Conservation (phyloP, 2,113 vertebrate genomes). For the Pangasianodon gigas region DNA sequence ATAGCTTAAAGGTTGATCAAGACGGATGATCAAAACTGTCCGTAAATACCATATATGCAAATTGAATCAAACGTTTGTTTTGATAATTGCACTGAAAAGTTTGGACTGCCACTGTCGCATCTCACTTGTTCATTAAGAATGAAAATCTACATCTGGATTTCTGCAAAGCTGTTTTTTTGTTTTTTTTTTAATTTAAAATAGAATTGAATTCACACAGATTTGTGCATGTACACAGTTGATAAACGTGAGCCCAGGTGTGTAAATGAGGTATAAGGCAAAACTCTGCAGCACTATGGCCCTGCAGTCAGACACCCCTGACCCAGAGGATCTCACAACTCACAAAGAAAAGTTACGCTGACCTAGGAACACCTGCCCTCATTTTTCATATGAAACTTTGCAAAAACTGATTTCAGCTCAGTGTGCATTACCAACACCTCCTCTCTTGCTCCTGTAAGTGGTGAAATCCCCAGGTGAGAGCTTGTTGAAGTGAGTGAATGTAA, state of each 20-base stretch:
- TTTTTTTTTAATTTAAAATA: neutral
- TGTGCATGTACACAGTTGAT: neutral
- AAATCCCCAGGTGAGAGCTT: conserved; percentile 63
- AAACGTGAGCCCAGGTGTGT: neutral
- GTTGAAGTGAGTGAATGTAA: conserved; percentile 51
- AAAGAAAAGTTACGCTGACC: neutral
- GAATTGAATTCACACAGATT: neutral
- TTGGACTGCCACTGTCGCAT: too few species aligned
- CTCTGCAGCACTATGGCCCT: neutral
- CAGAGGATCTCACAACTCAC: neutral
- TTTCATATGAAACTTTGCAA: neutral
- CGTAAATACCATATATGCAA: neutral
- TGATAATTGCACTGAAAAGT: neutral
- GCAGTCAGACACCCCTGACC: neutral
- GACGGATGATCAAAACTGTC: neutral
- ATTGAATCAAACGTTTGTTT: neutral
- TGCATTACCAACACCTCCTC: conserved; percentile 42
- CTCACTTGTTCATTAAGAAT: neutral
- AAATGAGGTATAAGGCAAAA: neutral
- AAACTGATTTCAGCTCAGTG: conserved; percentile 4
- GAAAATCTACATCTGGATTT: neutral
- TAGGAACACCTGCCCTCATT: conserved; percentile 2
- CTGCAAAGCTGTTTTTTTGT: neutral
- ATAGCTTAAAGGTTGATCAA: too few species aligned
- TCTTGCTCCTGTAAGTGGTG: conserved; percentile 52